Base-by-base conservation (phyloP, 1,140 invertebrate genomes). In the Drosophila sechellia region DNA sequence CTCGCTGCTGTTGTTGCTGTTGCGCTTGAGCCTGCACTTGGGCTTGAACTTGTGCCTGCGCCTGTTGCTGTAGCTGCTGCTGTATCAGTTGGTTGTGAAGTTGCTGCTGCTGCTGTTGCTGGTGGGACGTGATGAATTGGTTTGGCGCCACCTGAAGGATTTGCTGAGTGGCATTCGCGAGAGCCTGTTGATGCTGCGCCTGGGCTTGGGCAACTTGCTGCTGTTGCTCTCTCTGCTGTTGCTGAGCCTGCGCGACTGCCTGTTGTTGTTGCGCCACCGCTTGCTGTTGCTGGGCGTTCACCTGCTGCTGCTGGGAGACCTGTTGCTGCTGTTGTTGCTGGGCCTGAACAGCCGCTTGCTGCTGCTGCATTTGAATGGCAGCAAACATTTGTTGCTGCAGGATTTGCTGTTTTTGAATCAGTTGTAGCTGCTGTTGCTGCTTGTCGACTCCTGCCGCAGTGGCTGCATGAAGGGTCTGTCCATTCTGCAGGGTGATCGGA, bases 61-160 rank as follows among this genome's bases (percentile, higher is more conserved):
- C 75, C 43, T 81, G 90, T 48, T 81, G 85, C 46, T 84, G 90
- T 60, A 93, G 80, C 63, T 93, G 93, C 17, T 81, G 72, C 56
- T 91, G 91, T 34, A 92, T 70, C 72, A 93, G 71, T 53, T 90
- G 86, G 48, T 90, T 81, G 53, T 92, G 90, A 46, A 90, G 66
- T 20, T 89, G 84, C 27, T 80, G 81, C 48, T 85, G 81, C 55
- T 75, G 60, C 42, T 79, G 79, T 11, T 91, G 78, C 68, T 91
- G 90, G 42, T 93, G 76, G 6, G 79, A 68, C 17, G 83, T 58
- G 46, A 87, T 83, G 46, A 77, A 87, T 6, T 72, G 77, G 39
- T 68, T 81, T 5, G 74, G 66, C n/a, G 81, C 94, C 93, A 93
- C 93, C 6, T 94, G 92, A 50, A 93, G 90, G 54, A 93, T 91